phyloP scores from a whole-genome alignment of 1,140 invertebrate species.

The Pseudomyrmex flavicornis region DNA sequence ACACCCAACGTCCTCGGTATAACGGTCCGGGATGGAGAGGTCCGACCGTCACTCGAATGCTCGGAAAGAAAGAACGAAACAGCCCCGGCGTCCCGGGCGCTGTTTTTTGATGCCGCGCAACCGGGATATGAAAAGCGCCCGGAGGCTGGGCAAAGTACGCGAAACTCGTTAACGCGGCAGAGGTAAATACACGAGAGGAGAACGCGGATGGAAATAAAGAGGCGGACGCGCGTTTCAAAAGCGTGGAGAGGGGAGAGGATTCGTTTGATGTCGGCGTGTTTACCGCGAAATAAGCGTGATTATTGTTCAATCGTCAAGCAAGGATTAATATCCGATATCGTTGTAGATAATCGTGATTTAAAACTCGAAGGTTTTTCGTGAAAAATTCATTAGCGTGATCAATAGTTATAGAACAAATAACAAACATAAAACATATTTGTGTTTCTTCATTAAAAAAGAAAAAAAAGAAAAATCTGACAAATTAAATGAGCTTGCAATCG shows the following conservation, averaged over 20 bases:
- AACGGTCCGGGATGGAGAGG: conserved; percentile 33
- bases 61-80: conserved; percentile 50
- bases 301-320: conserved; percentile 46
- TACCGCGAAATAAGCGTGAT: conserved; percentile 48
- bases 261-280: conserved; percentile 50
- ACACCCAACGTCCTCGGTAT: conserved; percentile 34
- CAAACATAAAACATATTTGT: not conserved
- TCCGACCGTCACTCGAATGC: conserved; percentile 25
- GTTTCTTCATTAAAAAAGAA: not conserved
- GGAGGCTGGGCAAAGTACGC: conserved; percentile 30
- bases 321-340: conserved; percentile 12
- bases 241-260: not conserved
- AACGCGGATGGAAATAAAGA: conserved; percentile 44
- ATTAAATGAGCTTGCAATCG: conserved; percentile 1
- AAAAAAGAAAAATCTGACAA: no score
- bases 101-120: conserved; percentile 43
- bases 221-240: conserved; percentile 35
- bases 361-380: not conserved
- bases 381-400: not conserved
- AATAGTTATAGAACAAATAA: not conserved
- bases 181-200: conserved; percentile 51
- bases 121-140: conserved; percentile 12
- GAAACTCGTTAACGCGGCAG: conserved; percentile 51
- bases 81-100: conserved; percentile 24
- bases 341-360: not conserved